Conservation (phyloP, 1,140 invertebrate genomes). For the Macrostomum lignano region DNA sequence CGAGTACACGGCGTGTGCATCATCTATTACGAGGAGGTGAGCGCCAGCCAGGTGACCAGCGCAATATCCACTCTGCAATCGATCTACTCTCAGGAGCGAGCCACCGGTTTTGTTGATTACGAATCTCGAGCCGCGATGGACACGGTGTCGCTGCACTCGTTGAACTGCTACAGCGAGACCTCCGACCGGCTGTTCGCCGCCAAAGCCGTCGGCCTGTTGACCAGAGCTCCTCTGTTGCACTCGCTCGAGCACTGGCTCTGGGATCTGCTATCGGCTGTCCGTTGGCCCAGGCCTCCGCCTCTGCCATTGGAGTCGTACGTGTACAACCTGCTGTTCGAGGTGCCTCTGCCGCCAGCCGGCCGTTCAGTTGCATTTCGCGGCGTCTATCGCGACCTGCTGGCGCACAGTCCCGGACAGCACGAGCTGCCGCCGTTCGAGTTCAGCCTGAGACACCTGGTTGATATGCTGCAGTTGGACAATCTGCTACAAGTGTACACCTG, state of each 20-base stretch:
- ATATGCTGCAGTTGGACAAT: conserved; percentile 52
- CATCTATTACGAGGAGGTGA: conserved; percentile 76
- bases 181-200: conserved; percentile 39
- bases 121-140: conserved; percentile 2
- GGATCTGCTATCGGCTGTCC: conserved; percentile 22
- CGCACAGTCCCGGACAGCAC: conserved; percentile 15
- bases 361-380: conserved; percentile 20
- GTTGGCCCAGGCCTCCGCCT: conserved; percentile 11
- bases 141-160: conserved; percentile 19
- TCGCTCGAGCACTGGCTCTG: conserved; percentile 17
- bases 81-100: too few relatives aligned
- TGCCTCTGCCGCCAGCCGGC: conserved; percentile 55
- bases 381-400: background rate
- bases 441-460: conserved; percentile 55
- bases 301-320: conserved; percentile 55
- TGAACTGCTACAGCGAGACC: conserved; percentile 42
- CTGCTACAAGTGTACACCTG: conserved; percentile 75
- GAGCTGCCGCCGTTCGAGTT: conserved; percentile 81
- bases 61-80: conserved; percentile 79
- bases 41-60: conserved; percentile 57
- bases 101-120: conserved; percentile 26
- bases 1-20: conserved; percentile 68
- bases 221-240: conserved; percentile 5
- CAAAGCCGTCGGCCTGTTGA: conserved; percentile 1
- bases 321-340: conserved; percentile 73